phyloP scores from a whole-genome alignment of 2,797 vertebrate species.

The Rhyacichthys aspro region DNA sequence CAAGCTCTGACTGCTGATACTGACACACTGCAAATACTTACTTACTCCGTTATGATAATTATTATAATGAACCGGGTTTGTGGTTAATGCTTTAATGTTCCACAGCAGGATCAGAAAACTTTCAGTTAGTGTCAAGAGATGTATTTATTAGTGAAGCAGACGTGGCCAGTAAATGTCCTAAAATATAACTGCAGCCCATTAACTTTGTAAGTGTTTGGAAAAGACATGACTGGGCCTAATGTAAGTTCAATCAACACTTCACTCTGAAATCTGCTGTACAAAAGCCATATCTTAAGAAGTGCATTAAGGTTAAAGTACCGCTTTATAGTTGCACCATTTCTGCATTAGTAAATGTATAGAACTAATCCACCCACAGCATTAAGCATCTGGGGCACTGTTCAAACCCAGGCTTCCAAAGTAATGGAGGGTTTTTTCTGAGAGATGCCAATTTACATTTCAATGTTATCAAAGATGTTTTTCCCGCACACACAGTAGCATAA shows the following conservation, averaged over 20 bases:
- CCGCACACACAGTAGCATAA: not conserved
- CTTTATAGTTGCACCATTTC: slow-evolving; percentile 17
- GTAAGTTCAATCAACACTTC: slow-evolving; percentile 9
- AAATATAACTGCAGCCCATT: not conserved
- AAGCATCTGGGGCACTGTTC: slow-evolving; percentile 31
- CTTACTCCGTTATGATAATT: too few species aligned
- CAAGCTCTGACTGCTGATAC: too few species aligned
- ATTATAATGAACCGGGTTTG: too few species aligned
- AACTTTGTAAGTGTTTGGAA: slow-evolving; percentile 3
- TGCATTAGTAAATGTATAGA: slow-evolving; percentile 31
- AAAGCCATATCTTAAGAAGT: slow-evolving; percentile 10
- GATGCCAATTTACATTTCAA: slow-evolving; percentile 41
- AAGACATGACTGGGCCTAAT: slow-evolving; percentile 7
- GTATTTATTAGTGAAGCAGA: too few species aligned
- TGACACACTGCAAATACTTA: too few species aligned
- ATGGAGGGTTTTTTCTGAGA: slow-evolving; percentile 27
- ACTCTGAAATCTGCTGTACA: not conserved
- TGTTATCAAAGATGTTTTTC: slow-evolving; percentile 31
- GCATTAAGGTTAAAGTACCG: slow-evolving; percentile 24
- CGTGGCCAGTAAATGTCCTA: not conserved
- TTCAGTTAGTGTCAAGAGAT: too few species aligned
- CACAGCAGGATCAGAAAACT: too few species aligned
- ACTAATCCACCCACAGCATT: slow-evolving; percentile 44
- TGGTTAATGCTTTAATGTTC: too few species aligned
- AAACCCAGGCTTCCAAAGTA: slow-evolving; percentile 37